Conservation (phyloP, 2,888 invertebrate genomes). For the Callyntrura guangdongensis region DNA sequence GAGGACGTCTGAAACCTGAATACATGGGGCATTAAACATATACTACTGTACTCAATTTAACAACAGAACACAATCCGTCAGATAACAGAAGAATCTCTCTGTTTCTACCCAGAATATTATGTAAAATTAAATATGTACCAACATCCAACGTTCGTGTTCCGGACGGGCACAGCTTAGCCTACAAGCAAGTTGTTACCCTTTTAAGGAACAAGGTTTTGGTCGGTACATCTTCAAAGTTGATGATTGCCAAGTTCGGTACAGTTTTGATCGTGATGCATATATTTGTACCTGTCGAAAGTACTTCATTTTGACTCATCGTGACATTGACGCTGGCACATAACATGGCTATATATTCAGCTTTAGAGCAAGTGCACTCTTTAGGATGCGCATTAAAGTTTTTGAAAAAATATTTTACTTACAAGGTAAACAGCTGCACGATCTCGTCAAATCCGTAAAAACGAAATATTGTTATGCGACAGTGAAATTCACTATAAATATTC, state of each 20-base stretch:
- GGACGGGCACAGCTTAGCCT: not conserved
- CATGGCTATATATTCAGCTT: not conserved
- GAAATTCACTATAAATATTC: too few species aligned
- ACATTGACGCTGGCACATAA: conserved; percentile 37
- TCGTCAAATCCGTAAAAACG: too few species aligned
- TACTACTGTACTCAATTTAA: not conserved
- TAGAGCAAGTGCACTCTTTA: not conserved
- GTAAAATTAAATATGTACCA: conserved; percentile 4
- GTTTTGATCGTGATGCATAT: not conserved
- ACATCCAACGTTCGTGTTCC: not conserved
- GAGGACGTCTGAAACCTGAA: too few species aligned
- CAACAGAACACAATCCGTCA: not conserved
- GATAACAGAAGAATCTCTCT: not conserved
- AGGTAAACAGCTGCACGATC: too few species aligned
- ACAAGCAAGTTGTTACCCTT: conserved; percentile 1
- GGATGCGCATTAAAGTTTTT: not conserved
- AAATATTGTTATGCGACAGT: too few species aligned
- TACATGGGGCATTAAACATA: too few species aligned
- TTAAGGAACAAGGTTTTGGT: not conserved
- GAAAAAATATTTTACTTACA: not conserved
- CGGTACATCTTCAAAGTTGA: not conserved
- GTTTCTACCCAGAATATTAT: not conserved
- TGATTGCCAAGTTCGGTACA: not conserved
- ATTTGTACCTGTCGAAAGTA: conserved; percentile 61
- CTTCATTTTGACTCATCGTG: conserved; percentile 45